Evolutionary conservation across 2,888 invertebrate species (phyloP), one percentile per base, ranked within the genome.

Genomic region (Spodoptera littoralis): DNA sequence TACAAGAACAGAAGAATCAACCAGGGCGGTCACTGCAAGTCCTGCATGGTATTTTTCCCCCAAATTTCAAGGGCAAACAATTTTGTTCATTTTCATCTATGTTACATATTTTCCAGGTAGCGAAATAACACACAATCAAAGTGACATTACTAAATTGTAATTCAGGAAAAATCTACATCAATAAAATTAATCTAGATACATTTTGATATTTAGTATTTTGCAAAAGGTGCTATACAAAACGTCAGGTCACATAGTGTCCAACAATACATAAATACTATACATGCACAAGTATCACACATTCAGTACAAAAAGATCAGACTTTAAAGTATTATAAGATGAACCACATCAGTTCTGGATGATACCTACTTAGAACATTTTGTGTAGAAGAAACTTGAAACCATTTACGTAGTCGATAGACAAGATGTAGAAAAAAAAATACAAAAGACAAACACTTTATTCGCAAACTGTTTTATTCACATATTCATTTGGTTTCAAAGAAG

Each of bases 141-240:
- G 11, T 57, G 30, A 46, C 54, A 57, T 58, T 66, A 65, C 36
- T 53, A 22, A 18, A 60, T 36, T 79, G 43, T 79, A 78, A 68
- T 78, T 72, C 64, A 76, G 53, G 62, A 76, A 74, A 66, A 74
- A 65, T 54, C 64, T 78, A 76, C 74, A 59, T 59, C 24, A 58
- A 65, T 64, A 18, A 51, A 43, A 58, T 64, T 44, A 53, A 27
- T 55, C 18, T 59, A 61, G 36, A 36, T 36, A 36, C 12, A 72
- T 53, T 50, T 67, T 48, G 43, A 67, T 65, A 57, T 59, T 54
- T 60, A 65, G 68, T 58, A 64, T 67, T 63, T 63, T 52, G 41
- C 65, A 77, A 70, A 76, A 76, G 67, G 83, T 84, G 83, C 82
- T 76, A 68, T 79, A 79, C 54, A 80, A 80, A 79, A 75, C 42